Percentiles rank a stretch among this genome's conserved stretches.
Evolutionary conservation across 2,113 vertebrate genomes (phyloP).

Genomic region (Toxostoma redivivum): DNA sequence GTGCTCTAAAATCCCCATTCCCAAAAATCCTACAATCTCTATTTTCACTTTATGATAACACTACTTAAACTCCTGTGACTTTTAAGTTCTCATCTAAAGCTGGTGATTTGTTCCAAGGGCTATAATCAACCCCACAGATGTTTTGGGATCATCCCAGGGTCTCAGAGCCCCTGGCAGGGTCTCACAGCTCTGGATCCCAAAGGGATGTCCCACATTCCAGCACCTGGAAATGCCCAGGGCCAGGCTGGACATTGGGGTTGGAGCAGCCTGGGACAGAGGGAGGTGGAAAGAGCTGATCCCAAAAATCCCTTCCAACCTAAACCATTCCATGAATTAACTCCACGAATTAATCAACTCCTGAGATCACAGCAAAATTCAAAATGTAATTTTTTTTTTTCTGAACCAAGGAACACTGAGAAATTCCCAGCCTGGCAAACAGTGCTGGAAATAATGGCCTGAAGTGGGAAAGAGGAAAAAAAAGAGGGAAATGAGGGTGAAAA

Average conservation of each 20-base stretch:
- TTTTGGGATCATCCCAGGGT: too few species aligned
- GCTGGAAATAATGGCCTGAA: neutral
- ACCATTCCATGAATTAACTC: neutral
- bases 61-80: too few species aligned
- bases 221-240: neutral
- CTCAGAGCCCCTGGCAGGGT: too few species aligned
- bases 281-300: neutral
- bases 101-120: too few species aligned
- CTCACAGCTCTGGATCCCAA: too few species aligned
- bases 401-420: neutral
- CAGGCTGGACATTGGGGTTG: accelerated
- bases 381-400: neutral
- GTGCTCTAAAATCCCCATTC: too few species aligned
- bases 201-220: too few species aligned
- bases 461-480: neutral
- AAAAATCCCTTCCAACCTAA: neutral
- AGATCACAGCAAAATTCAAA: neutral
- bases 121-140: too few species aligned
- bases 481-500: neutral
- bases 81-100: too few species aligned
- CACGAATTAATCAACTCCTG: neutral
- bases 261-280: neutral
- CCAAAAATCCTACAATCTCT: too few species aligned
- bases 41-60: too few species aligned
- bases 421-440: neutral